Conservation (phyloP, 1,140 invertebrate genomes). For the Arion vulgaris region DNA sequence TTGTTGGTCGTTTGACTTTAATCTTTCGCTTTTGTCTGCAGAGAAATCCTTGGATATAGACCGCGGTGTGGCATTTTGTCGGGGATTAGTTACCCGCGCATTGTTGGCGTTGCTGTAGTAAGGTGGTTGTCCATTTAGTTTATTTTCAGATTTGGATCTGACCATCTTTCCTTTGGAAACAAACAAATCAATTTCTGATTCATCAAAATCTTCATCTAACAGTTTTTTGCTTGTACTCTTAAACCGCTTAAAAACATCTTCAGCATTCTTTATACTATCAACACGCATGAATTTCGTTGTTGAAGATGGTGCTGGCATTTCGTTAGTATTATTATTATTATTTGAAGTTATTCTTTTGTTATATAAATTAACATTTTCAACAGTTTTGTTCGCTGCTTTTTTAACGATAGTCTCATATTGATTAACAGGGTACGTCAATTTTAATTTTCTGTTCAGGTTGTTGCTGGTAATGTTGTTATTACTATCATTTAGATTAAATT, state of each 20-base stretch:
- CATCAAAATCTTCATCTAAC: neutral
- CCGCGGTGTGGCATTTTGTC: neutral
- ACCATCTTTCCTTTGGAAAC: neutral
- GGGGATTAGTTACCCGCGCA: neutral
- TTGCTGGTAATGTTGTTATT: neutral
- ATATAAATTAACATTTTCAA: neutral
- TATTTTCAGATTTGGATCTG: constrained; percentile 39
- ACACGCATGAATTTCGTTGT: too few relatives aligned
- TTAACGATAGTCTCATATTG: neutral
- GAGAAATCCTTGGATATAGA: constrained; percentile 16
- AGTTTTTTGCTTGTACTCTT: neutral
- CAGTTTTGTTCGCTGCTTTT: neutral
- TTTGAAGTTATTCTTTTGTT: neutral
- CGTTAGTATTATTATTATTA: neutral
- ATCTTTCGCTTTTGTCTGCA: neutral
- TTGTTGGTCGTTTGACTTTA: neutral
- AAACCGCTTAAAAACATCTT: neutral
- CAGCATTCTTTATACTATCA: neutral
- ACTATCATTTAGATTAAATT: neutral
- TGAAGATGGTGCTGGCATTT: neutral
- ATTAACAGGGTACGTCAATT: too few relatives aligned
- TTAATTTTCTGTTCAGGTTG: neutral
- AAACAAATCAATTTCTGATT: neutral
- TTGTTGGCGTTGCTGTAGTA: neutral
- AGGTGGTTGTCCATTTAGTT: neutral